Percentiles rank a stretch among this genome's conserved stretches.
Conservation (phyloP, 2,888 invertebrate species). For the Nomada fabriciana region DNA sequence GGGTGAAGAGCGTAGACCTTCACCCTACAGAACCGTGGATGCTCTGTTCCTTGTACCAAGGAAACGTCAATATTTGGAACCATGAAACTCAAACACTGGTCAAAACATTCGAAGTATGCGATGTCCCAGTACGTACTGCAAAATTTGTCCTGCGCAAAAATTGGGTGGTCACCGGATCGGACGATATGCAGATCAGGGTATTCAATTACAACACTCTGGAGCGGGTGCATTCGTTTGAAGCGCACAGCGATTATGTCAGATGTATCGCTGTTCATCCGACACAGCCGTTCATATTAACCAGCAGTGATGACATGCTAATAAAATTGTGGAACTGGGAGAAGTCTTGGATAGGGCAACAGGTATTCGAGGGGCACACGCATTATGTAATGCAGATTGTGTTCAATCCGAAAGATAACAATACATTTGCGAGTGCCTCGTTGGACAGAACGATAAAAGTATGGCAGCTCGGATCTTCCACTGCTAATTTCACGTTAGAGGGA, state of each 20-base stretch:
- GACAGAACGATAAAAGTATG: constrained; percentile 99
- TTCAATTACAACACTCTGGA: constrained; percentile 99
- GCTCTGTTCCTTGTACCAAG: constrained; percentile 98
- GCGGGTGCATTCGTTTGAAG: constrained; percentile 97
- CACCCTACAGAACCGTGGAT: constrained; percentile 99
- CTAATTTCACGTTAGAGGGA: constrained; percentile 99
- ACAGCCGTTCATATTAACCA: constrained; percentile 97
- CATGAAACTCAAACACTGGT: constrained; percentile 97
- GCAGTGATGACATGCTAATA: constrained; percentile 99
- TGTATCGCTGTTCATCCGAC: constrained; percentile 99
- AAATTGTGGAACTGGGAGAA: constrained; percentile 99
- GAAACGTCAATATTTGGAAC: constrained; percentile 99
- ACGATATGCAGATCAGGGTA: constrained; percentile 97
- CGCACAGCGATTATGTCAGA: constrained; percentile 99
- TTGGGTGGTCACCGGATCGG: constrained; percentile 99
- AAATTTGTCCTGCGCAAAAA: constrained; percentile 99
- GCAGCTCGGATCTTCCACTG: constrained; percentile 98
- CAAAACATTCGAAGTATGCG: constrained; percentile 96
- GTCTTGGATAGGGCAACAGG: constrained; percentile 98
- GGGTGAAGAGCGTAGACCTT: constrained; percentile 98
- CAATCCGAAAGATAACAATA: constrained; percentile 99
- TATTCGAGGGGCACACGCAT: constrained; percentile 99
- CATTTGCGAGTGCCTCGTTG: constrained; percentile 99
- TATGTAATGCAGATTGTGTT: constrained; percentile 99
- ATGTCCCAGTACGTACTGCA: constrained; percentile 97